Conservation (phyloP, 2,888 invertebrate genomes). For the Drosophila formosana region DNA sequence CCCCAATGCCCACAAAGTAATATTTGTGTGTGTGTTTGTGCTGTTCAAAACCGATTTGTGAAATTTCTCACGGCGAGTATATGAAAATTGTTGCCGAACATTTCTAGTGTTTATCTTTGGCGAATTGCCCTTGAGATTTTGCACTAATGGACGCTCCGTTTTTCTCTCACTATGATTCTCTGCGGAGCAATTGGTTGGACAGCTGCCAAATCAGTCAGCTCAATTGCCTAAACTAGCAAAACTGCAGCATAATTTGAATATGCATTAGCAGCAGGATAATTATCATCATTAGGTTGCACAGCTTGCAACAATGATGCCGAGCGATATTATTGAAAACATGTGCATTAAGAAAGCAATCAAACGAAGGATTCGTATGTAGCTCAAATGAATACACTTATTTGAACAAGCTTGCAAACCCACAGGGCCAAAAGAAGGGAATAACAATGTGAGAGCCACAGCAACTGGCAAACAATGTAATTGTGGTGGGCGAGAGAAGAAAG, state of each 20-base stretch:
- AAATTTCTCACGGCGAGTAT: conserved; percentile 13
- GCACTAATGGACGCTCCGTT: conserved; percentile 38
- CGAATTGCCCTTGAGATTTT: conserved; percentile 51
- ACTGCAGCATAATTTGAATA: conserved; percentile 49
- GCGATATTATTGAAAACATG: neutral
- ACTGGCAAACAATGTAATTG: conserved; percentile 32
- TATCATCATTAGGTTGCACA: conserved; percentile 46
- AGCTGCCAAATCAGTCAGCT: conserved; percentile 54
- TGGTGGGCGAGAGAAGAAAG: neutral
- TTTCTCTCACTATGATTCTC: neutral
- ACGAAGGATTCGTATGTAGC: neutral
- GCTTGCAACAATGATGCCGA: neutral
- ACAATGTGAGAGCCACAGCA: conserved; percentile 20
- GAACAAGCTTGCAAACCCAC: conserved; percentile 17
- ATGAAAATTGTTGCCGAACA: conserved; percentile 18
- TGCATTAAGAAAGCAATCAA: conserved; percentile 7
- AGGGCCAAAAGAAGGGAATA: conserved; percentile 9
- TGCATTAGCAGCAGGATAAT: conserved; percentile 55
- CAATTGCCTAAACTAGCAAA: conserved; percentile 45
- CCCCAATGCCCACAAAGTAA: conserved; percentile 25
- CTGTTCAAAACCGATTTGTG: conserved; percentile 16
- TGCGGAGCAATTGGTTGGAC: conserved; percentile 17
- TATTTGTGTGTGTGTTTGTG: conserved; percentile 5
- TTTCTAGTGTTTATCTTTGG: conserved; percentile 42
- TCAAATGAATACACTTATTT: conserved; percentile 8